Base-by-base conservation (phyloP, 2,113 vertebrate species). In the Prunella fulvescens region DNA sequence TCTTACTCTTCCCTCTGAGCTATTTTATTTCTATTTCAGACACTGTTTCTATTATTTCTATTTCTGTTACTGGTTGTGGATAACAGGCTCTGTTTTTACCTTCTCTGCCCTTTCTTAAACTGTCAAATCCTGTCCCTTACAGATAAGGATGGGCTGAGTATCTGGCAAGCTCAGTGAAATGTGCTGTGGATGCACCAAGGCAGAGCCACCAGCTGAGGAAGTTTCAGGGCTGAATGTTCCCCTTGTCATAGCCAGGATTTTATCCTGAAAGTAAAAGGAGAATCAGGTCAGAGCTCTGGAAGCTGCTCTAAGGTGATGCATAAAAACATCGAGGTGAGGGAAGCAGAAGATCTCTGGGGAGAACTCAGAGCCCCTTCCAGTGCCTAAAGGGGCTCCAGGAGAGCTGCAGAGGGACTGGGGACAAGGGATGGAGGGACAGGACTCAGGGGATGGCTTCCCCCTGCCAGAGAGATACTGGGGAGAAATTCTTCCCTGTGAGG, bases 301-400 rank as follows among this genome's bases (percentile, higher is more conserved):
- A 79, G 2, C 4, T 11, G 48, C 40, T 51, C 2, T 15, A 35
- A 66, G 0, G 3, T 22, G 20, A 17, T 22, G 14, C 26, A 8
- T 29, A 31, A 72, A 84, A 44, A 11, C 31, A 37, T n/a, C 0
- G 0, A 57, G 64, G 39, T 0, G 1, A 69, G 37, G 37, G 44
- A 40, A 47, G 29, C 7, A 1, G 12, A 13, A 57, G 10, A n/a
- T 53, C 19, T 47, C 24, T 66, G 40, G 53, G 61, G 39, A 40
- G 45, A 60, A 1, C 24, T 6, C 1, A 40, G 39, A 89, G 16
- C 28, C 60, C 16, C 4, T 60, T 53, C 53, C 28, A 51, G 44
- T 0, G 31, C 44, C 37, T 44, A 6, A 44, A 80, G 42, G 20
- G 22, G 37, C 37, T 73, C 26, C 58, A 72, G 39, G 12, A 53